Evolutionary conservation across 2,888 invertebrate species (phyloP).

Genomic region (Leptinotarsa peninsularis): DNA sequence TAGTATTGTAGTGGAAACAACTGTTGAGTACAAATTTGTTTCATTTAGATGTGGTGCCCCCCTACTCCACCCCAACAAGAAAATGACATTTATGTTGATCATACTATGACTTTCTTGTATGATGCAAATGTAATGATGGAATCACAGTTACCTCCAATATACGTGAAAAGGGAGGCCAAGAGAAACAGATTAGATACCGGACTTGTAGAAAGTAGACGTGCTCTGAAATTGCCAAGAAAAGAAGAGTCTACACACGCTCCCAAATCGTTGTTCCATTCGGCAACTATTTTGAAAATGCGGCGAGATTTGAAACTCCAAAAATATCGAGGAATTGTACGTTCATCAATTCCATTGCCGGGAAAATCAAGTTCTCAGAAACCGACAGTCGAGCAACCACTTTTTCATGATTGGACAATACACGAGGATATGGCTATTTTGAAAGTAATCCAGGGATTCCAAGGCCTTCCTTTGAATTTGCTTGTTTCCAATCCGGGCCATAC

Average conservation of each 20-base stretch:
- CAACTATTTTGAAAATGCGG: slow-evolving; percentile 80
- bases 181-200: slow-evolving; percentile 77
- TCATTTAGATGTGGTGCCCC: slow-evolving; percentile 92
- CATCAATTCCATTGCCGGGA: slow-evolving; percentile 61
- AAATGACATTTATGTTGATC: slow-evolving; percentile 91
- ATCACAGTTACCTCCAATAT: slow-evolving; percentile 82
- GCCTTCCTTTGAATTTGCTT: slow-evolving; percentile 80
- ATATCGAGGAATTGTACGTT: slow-evolving; percentile 69
- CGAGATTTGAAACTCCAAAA: slow-evolving; percentile 83
- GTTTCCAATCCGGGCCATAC: slow-evolving; percentile 84
- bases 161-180: slow-evolving; percentile 82
- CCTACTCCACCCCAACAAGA: slow-evolving; percentile 96
- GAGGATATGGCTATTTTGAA: slow-evolving; percentile 92
- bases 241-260: slow-evolving; percentile 81
- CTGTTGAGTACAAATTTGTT: neutral
- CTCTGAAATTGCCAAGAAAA: slow-evolving; percentile 74
- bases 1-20: neutral
- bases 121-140: slow-evolving; percentile 82
- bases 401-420: slow-evolving; percentile 89
- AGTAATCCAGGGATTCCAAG: slow-evolving; percentile 80
- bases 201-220: slow-evolving; percentile 69
- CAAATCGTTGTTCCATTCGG: slow-evolving; percentile 84
- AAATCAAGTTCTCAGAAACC: slow-evolving; percentile 63
- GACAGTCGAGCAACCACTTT: slow-evolving; percentile 72
- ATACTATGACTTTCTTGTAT: slow-evolving; percentile 86